Base-by-base conservation (phyloP, 2,797 vertebrate species). In the Fratercula arctica region DNA sequence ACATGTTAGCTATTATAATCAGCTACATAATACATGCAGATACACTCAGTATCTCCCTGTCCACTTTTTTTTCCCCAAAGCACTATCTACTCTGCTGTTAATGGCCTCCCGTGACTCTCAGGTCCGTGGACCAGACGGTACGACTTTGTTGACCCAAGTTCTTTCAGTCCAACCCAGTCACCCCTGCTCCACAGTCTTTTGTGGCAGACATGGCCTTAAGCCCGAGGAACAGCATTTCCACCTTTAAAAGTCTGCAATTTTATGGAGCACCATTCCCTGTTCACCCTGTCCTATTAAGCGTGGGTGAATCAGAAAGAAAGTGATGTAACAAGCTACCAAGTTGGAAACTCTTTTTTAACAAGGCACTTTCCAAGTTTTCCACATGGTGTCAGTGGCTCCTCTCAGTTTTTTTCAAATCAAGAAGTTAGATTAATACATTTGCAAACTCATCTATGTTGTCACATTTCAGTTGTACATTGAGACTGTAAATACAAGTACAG, bases 301-400 rank as follows among this genome's bases (percentile, higher is more conserved):
- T 4, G 28, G 35, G 59, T 66, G 46, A 92, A 39, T 64, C 64
- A 85, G 72, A 83, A 93, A 75, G 53, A 50, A 89, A 94, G 33
- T 21, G 28, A 57, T 6, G 19, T 24, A 89, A 77, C 31, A 85
- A 77, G 50, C 39, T 77, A 68, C 29, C 37, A 83, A 75, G 57
- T 56, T 81, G 35, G 64, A 92, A 74, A 25, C 45, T 70, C 33
- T 59, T 70, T 89, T 87, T 83, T 87, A 82, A 76, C 23, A 88
- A 75, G 83, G 94, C 87, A 96, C 41, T 97, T 96, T 96, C 76
- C 73, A 90, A 70, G 61, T 91, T 95, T 97, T 97, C 93, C 93
- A 97, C 94, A 94, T 73, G 91, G 87, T 97, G 95, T 97, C 95
- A 96, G 92, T 93, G 81, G 93, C 78, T 94, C 87, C 89, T 94